phyloP scores from a whole-genome alignment of 2,113 vertebrate genomes.

The Podiceps cristatus region DNA sequence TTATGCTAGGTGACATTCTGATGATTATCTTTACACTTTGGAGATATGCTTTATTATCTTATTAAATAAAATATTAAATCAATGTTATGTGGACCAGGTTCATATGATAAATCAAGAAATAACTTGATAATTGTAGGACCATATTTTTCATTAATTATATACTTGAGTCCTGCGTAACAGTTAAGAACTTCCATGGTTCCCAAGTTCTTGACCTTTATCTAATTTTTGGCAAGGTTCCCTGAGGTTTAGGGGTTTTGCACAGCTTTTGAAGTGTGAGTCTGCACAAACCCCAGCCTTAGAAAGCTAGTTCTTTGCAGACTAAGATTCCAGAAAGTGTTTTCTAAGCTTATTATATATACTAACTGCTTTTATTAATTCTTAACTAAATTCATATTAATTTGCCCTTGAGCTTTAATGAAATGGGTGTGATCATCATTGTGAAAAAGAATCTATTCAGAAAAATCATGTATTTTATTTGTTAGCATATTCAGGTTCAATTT shows the following conservation, averaged over 20 bases:
- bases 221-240: background rate
- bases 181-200: background rate
- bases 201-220: background rate
- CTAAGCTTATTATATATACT: background rate
- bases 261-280: background rate
- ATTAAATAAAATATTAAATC: background rate
- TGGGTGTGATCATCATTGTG: background rate
- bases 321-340: background rate
- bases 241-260: background rate
- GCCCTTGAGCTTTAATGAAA: slow-evolving; percentile 63
- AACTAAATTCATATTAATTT: slow-evolving; percentile 29
- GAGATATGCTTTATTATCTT: background rate
- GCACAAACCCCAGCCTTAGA: background rate
- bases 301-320: background rate
- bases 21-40: background rate
- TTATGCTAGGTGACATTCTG: background rate
- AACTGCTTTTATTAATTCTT: background rate
- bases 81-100: background rate
- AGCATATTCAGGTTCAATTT: slow-evolving; percentile 59
- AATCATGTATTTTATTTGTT: slow-evolving; percentile 72
- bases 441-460: slow-evolving; percentile 60
- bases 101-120: background rate
- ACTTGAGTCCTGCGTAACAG: background rate
- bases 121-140: background rate
- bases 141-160: background rate